Base-by-base conservation (phyloP, 2,797 vertebrate species). In the Fistularia tabacaria region DNA sequence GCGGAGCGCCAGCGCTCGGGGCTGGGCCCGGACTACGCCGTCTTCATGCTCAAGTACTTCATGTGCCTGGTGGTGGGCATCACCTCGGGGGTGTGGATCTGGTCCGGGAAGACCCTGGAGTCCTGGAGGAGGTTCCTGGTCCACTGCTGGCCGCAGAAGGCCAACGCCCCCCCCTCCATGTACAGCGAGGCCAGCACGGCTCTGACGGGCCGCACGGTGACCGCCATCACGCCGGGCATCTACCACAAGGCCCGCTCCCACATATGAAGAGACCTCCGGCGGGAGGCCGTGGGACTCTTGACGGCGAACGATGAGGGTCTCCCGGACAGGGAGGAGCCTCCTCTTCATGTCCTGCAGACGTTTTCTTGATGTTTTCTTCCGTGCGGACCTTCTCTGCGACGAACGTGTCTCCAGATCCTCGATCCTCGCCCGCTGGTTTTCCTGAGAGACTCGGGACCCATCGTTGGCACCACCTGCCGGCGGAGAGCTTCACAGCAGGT, bases 31-130 rank as follows among this genome's bases (percentile, higher is more conserved):
- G 94, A 96, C 79, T 98, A 96, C 1, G 95, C 95, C 0, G 73
- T 99, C 48, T 98, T 99, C 83, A 99, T 99, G 97, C 92, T 99
- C 8, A 98, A 98, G 79, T 99, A 99, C 89, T 96, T 99, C 84
- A 97, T 98, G 97, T 96, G 92, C 73, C 89, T 98, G 12, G 93
- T 95, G 75, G 97, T 95, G 78, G 97, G 97, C 64, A 98, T 98
- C 88, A 98, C 96, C 25, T 99, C 97, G 0, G 96, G 95, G 0
- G 96, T 98, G 46, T 99, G 97, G 97, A 96, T 99, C 71, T 99
- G 96, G 95, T 98, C 96, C 0, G 92, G 95, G 13, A 99, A 99
- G 87, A 99, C 97, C 0, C 52, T 98, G 0, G 96, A 98, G 65
- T 95, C 97, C 6, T 99, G 97, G 97, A 89, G 90, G 62, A 91